phyloP scores from a whole-genome alignment of 2,797 vertebrate species.

The Smutsia temminckii region DNA sequence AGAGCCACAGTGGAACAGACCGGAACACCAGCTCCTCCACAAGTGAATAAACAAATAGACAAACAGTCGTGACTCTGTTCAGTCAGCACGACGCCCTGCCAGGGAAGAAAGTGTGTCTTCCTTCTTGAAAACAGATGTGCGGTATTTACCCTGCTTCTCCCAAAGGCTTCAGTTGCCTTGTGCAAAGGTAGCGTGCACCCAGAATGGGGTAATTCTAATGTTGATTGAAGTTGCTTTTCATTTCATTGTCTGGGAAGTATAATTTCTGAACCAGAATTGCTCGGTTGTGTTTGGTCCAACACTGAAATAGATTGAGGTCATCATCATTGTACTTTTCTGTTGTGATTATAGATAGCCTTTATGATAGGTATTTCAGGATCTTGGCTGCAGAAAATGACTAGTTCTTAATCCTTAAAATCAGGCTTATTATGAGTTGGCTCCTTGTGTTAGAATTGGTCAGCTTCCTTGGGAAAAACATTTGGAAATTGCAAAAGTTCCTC shows the following conservation, averaged over 20 bases:
- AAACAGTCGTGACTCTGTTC: background rate
- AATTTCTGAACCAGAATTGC: background rate
- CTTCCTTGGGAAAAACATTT: background rate
- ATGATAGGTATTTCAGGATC: background rate
- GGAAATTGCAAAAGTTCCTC: background rate
- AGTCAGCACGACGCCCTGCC: background rate
- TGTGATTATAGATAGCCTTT: background rate
- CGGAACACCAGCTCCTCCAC: background rate
- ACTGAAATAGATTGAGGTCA: background rate
- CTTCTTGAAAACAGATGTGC: background rate
- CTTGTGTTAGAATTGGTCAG: background rate
- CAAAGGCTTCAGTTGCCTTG: background rate
- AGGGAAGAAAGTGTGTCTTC: background rate
- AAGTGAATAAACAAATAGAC: background rate
- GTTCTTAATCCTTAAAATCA: background rate
- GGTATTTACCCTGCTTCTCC: fast-evolving
- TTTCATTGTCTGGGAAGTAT: background rate
- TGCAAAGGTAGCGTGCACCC: background rate
- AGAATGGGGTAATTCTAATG: fast-evolving
- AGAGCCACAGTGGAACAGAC: background rate
- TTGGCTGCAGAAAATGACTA: background rate
- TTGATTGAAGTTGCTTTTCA: background rate
- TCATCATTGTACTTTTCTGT: background rate
- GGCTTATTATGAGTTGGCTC: background rate
- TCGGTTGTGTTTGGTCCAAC: background rate